Evolutionary conservation across 2,797 vertebrate genomes (phyloP).

Genomic region (Crenichthys baileyi): DNA sequence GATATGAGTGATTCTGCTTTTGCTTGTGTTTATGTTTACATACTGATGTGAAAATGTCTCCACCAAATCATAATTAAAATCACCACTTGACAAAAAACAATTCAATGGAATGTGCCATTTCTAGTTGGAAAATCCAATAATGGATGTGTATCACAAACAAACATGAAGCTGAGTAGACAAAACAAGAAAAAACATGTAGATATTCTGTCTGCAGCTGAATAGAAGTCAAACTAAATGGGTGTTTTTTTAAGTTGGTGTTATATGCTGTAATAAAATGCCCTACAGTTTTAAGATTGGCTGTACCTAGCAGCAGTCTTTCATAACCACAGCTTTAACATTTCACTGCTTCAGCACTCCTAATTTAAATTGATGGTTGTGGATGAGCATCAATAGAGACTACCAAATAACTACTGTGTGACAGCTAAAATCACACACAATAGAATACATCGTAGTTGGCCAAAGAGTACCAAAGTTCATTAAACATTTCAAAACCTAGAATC

Average conservation of each 20-base stretch:
- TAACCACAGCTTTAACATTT: background rate
- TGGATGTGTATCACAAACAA: background rate
- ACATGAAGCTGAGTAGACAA: background rate
- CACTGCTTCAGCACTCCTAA: background rate
- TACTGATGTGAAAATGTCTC: no score
- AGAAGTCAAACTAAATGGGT: background rate
- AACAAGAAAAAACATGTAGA: background rate
- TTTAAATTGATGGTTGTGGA: background rate
- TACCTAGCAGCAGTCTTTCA: background rate
- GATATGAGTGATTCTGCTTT: no score
- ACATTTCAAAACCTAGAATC: no score
- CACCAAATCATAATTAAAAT: no score
- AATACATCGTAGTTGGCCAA: background rate
- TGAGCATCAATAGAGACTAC: slow-evolving; percentile 8
- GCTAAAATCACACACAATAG: background rate
- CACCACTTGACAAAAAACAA: no score
- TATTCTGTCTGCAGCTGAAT: background rate
- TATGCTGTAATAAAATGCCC: background rate
- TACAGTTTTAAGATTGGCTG: background rate
- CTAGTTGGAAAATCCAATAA: no score
- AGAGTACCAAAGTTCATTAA: no score
- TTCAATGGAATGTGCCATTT: no score
- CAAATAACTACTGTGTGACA: background rate
- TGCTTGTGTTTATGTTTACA: no score
- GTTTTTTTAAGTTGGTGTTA: background rate